phyloP scores from a whole-genome alignment of 2,113 vertebrate genomes.

The Eptesicus fuscus region DNA sequence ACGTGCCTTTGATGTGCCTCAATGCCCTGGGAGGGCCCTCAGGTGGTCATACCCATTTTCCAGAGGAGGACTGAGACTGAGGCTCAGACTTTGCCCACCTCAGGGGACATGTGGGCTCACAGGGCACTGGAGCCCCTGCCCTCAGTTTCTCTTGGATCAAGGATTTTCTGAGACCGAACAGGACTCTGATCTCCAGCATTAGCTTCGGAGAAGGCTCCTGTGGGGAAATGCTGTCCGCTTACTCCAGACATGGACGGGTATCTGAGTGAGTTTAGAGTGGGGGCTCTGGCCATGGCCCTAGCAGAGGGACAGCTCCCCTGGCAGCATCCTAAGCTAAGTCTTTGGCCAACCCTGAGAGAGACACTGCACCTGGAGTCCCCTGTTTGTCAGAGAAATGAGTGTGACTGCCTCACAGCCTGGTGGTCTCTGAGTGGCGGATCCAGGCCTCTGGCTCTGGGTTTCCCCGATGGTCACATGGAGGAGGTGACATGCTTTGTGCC shows the following conservation, averaged over 20 bases:
- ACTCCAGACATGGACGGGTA: no score
- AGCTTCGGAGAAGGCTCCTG: not conserved
- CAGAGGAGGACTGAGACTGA: not conserved
- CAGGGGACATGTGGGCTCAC: accelerated
- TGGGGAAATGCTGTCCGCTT: not conserved
- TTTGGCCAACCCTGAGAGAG: not conserved
- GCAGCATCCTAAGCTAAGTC: not conserved
- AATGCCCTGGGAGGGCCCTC: accelerated
- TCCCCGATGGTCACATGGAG: accelerated
- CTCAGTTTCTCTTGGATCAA: not conserved
- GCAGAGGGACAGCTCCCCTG: no score
- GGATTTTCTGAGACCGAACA: not conserved
- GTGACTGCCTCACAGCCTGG: not conserved
- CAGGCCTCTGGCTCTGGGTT: not conserved
- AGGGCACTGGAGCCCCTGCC: not conserved
- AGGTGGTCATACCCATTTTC: not conserved
- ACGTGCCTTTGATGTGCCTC: not conserved
- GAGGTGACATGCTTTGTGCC: not conserved
- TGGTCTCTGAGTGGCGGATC: not conserved
- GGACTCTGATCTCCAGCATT: not conserved
- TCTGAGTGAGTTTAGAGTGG: not conserved
- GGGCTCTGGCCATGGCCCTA: not conserved
- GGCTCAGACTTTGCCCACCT: not conserved
- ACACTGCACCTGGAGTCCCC: no score
- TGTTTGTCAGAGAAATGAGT: not conserved